Evolutionary conservation across 1,140 invertebrate genomes (phyloP), one percentile per base, ranked within the genome.

Genomic region (Anoplophora glabripennis): DNA sequence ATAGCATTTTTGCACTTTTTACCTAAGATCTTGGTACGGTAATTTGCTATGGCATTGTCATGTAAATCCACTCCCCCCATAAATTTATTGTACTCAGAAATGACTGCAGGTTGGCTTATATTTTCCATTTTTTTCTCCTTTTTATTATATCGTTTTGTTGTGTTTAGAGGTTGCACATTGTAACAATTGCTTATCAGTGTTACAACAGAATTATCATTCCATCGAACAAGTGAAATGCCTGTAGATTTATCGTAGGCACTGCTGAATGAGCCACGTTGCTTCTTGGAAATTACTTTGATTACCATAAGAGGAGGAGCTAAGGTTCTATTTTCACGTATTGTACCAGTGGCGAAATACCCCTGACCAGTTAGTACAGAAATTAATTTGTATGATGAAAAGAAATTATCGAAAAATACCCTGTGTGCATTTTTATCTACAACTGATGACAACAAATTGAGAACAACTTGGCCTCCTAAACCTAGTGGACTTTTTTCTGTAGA

Each of bases 1-100:
- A 72, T 37, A 40, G 52, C 45, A 47, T 67, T 65, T 35, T 47
- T 47, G 59, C 71, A 70, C 61, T 73, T 72, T 57, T 73, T 72
- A 34, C 62, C 62, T 53, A 58, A 38, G 44, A 72, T 55, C 14
- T 52, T 57, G 36, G 61, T 66, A 53, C 65, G 52, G 44, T 72
- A 72, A 46, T 73, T 67, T n/a, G 59, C 63, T 36, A 71, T 54
- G 34, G 52, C 64, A 57, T 66, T 65, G 59, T 70, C 72, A 57
- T 68, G 67, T 18, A 66, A 51, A 59, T 72, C 61, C 33, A 70
- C 68, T 7, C 67, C 59, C 51, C 63, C 65, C 68, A 72, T 71
- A 47, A 59, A 47, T 58, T 62, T 72, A 72, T 28, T 28, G 21
- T 28, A 28, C 21, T 28, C 21, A 28, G 5, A 28, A 28, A 28